Base-by-base conservation (phyloP, 2,888 invertebrate species). In the Protonemura montana region DNA sequence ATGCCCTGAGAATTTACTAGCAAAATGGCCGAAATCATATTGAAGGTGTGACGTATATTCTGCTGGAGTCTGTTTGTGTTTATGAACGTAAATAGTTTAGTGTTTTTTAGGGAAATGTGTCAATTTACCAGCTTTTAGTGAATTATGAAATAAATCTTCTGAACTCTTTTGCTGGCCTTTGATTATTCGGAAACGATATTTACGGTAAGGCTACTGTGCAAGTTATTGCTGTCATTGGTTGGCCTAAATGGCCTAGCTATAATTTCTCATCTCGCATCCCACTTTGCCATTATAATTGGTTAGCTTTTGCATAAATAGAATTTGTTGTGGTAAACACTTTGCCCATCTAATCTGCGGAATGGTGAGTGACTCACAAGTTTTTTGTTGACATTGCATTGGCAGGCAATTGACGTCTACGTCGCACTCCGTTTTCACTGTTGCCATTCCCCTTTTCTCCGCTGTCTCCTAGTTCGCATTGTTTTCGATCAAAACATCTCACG, bases 41-140 rank as follows among this genome's bases (percentile, higher is more conserved):
- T 2, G 59, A 59, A 59, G 59, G 59, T 59, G 59, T 59, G 59
- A 59, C 59, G 59, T 59, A 59, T 59, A 59, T 59, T 59, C 59
- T 1, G 59, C 59, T 1, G 21, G 59, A 59, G 59, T 59, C 59
- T 59, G 59, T 59, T 59, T 59, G 59, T 59, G 59, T 59, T 59
- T 59, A 59, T 59, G 16, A 7, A 59, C 59, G 59, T 59, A 59
- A 59, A 21, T 59, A 59, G 59, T 59, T 59, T 59, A 10, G 59
- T 59, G 21, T 10, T 59, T 7, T 59, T 59, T 59, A 21, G 59
- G 21, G 59, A 59, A 59, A 59, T 59, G 59, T 59, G 59, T 59
- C 59, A 59, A 59, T 59, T 59, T 59, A 59, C 59, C 59, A 59
- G 21, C 59, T 59, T 59, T 2, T 2, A 59, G 59, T 59, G 59